Percentiles rank a stretch among this genome's conserved stretches.
phyloP scores from a whole-genome alignment of 2,888 invertebrate genomes.

The Helobdella robusta region DNA sequence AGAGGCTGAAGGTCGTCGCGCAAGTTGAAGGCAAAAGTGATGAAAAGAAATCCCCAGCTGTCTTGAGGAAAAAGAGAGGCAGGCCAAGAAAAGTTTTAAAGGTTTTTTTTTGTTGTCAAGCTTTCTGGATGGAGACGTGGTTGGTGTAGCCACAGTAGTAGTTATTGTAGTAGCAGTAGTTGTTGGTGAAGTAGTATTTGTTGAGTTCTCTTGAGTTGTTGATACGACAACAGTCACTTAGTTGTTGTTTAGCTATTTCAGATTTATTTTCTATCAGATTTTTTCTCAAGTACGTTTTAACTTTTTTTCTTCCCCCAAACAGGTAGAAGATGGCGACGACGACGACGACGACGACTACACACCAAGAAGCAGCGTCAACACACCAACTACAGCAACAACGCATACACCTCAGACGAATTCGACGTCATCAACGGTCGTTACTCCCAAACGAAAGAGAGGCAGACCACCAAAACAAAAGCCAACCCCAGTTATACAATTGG shows the following conservation, averaged over 20 bases:
- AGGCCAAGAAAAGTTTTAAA: conserved; percentile 12
- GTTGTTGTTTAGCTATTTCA: background rate
- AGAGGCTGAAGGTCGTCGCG: too few relatives aligned
- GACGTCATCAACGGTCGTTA: background rate
- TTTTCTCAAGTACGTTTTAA: too few relatives aligned
- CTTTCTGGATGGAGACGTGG: background rate
- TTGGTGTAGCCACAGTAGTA: background rate
- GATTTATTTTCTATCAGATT: too few relatives aligned
- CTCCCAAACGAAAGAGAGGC: background rate
- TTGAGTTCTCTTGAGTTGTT: background rate
- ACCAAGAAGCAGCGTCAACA: too few relatives aligned
- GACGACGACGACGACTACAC: conserved; percentile 18
- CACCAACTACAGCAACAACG: background rate
- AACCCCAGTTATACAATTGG: background rate
- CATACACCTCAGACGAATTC: too few relatives aligned
- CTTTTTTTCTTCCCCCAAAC: too few relatives aligned
- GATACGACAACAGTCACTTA: too few relatives aligned
- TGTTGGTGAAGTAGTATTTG: background rate
- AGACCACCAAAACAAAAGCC: background rate
- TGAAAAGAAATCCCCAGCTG: too few relatives aligned
- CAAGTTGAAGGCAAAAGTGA: too few relatives aligned
- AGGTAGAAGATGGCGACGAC: conserved; percentile 16
- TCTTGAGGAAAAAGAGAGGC: conserved; percentile 10
- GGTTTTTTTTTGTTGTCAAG: conserved; percentile 1
- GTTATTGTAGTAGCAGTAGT: background rate